Evolutionary conservation across 2,888 invertebrate genomes (phyloP), one percentile per base, ranked within the genome.

Genomic region (Cynaeus angustus): DNA sequence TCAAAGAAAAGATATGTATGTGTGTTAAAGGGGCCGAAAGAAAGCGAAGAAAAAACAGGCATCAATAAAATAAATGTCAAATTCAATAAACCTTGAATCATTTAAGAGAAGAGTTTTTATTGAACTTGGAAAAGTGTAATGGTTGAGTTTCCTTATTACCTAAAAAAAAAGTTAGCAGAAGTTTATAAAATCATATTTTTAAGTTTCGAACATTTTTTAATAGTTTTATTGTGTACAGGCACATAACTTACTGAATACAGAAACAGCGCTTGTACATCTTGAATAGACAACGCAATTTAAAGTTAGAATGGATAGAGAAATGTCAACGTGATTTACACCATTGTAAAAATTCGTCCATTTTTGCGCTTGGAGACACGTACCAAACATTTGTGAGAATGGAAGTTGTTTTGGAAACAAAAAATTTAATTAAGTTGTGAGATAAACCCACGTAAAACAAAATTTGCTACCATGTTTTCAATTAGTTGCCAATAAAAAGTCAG

Each of bases 1-100:
- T 56, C 56, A 43, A 43, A 43, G 5, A 9, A 38, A 56, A 56
- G 37, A 56, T 56, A 41, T 56, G 56, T 14, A 12, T 16, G n/a
- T 46, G 50, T 28, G 13, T 50, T 43, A 43, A 38, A 33, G 16
- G 37, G 21, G 21, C 21, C 21, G 16, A 55, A 38, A 26, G 43
- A 43, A 37, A 10, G 43, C n/a, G 41, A 56, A 56, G 21, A 56
- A 43, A 41, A 56, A 56, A 43, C 26, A 41, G 14, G 16, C 56
- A 43, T 41, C 43, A 56, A 41, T 43, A 43, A 43, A 55, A 12
- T 37, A 46, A 46, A 37, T 21, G 55, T 33, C 56, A 43, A 16
- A 56, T 28, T 56, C 43, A 43, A 43, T 56, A 41, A 41, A 12
- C n/a, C n/a, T 21, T 21, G 21, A 21, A 21, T 30, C 37, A 16